Conservation (phyloP, 2,113 vertebrate genomes). For the Aphelocoma coerulescens region DNA sequence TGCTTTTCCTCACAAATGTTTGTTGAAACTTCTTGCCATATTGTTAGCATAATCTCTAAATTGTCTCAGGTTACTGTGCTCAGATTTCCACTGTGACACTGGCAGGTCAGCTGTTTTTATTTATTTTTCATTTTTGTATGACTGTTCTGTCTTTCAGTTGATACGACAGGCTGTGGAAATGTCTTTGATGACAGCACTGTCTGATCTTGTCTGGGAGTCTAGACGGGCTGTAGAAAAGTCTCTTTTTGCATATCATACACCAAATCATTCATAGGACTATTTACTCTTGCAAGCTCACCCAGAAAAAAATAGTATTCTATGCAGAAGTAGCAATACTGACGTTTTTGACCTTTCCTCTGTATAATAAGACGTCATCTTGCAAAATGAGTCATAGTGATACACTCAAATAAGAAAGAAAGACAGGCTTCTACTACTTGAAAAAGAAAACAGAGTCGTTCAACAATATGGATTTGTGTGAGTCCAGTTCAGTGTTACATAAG, state of each 20-base stretch:
- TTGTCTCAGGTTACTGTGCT: slow-evolving; percentile 51
- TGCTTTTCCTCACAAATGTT: slow-evolving; percentile 45
- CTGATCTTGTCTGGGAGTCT: slow-evolving; percentile 68
- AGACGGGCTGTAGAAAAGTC: slow-evolving; percentile 63
- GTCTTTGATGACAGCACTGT: slow-evolving; percentile 48
- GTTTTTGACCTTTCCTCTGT: background rate
- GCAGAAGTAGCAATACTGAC: slow-evolving; percentile 17
- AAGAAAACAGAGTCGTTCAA: background rate
- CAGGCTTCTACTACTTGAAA: background rate
- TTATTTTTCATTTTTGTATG: slow-evolving; percentile 62
- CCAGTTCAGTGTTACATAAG: background rate
- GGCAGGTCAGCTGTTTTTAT: slow-evolving; percentile 63
- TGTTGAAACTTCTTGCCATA: slow-evolving; percentile 61
- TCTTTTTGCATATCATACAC: slow-evolving; percentile 60
- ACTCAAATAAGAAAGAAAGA: background rate
- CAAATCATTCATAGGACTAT: slow-evolving; percentile 49
- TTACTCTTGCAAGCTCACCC: slow-evolving; percentile 51
- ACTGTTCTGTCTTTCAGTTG: slow-evolving; percentile 57
- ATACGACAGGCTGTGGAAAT: slow-evolving; percentile 60
- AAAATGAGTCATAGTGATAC: background rate
- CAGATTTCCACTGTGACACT: slow-evolving; percentile 39
- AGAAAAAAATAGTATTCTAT: slow-evolving; percentile 9
- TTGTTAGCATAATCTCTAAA: slow-evolving; percentile 66
- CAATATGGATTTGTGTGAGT: background rate
- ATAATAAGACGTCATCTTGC: background rate